A percentile compares a stretch with the other conserved stretches of the same genome.
Conservation (phyloP, 2,888 invertebrate genomes). For the Chouioia cunea region DNA sequence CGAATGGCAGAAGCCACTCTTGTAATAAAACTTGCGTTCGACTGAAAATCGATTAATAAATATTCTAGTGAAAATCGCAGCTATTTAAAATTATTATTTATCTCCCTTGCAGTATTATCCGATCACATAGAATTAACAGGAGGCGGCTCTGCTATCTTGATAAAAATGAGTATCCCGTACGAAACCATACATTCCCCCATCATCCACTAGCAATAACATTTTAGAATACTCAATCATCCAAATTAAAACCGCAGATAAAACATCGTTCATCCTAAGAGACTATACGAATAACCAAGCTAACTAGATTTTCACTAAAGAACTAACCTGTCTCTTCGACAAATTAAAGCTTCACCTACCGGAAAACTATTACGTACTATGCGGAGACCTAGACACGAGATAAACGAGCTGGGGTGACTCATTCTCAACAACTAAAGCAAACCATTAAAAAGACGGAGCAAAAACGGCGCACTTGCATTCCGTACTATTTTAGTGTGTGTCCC, state of each 20-base stretch:
- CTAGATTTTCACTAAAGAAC: slow-evolving; percentile 4
- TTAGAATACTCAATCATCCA: slow-evolving; percentile 26
- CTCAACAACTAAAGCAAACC: slow-evolving; percentile 27
- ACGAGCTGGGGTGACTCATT: slow-evolving; percentile 12
- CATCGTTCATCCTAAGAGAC: slow-evolving; percentile 3
- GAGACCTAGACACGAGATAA: slow-evolving; percentile 27
- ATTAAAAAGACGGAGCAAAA: slow-evolving; percentile 12
- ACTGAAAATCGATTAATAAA: too few relatives aligned
- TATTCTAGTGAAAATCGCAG: too few relatives aligned
- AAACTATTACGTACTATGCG: slow-evolving; percentile 18
- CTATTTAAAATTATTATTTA: too few relatives aligned
- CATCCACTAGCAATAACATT: neutral
- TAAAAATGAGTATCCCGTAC: slow-evolving; percentile 7
- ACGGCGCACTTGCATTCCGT: neutral
- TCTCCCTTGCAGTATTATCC: too few relatives aligned
- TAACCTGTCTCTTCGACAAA: neutral
- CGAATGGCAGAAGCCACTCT: slow-evolving; percentile 5
- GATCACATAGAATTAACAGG: too few relatives aligned
- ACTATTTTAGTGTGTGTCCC: too few relatives aligned
- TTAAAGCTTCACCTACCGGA: neutral
- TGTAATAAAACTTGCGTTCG: neutral
- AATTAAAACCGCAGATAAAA: neutral
- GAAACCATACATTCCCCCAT: neutral
- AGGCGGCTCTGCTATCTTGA: slow-evolving; percentile 10
- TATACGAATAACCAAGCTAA: slow-evolving; percentile 18